A percentile compares a stretch with the other conserved stretches of the same genome.
These are phyloP conservation scores for Linurgus olivaceus DNA, from an alignment of 2,797 vertebrate species.

Conservation along the genomic window DNA sequence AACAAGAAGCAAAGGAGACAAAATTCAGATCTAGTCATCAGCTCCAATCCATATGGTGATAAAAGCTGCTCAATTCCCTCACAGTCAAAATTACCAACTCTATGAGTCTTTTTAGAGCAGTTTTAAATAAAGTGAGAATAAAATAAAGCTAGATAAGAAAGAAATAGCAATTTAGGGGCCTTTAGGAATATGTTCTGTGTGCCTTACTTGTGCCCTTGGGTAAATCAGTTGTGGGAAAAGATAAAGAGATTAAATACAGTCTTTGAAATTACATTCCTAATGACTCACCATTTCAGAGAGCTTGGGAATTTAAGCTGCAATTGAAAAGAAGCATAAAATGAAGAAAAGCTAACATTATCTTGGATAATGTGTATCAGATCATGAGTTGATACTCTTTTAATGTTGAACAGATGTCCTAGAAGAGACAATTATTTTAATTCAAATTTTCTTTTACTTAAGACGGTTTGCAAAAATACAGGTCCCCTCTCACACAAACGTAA, in stretches of 20 bases:
- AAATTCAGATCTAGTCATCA: neutral
- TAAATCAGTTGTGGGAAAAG: constrained; percentile 59
- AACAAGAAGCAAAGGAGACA: neutral
- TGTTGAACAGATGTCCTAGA: constrained; percentile 10
- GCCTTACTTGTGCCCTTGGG: constrained; percentile 22
- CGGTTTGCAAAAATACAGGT: neutral
- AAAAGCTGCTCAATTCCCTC: neutral
- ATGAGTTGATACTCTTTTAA: neutral
- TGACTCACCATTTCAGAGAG: constrained; percentile 41
- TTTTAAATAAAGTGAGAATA: constrained; percentile 24
- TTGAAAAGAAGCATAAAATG: constrained; percentile 24
- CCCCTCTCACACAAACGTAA: neutral
- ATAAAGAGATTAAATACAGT: constrained; percentile 59
- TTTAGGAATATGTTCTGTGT: neutral
- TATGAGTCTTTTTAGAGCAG: neutral
- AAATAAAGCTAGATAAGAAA: constrained; percentile 14
- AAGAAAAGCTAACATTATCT: neutral
- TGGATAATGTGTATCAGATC: constrained; percentile 4
- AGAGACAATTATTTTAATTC: constrained; percentile 6
- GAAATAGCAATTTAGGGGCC: neutral
- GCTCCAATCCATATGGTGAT: neutral
- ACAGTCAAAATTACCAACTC: neutral
- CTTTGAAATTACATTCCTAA: constrained; percentile 54
- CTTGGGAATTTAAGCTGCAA: constrained; percentile 41
- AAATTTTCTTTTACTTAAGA: neutral